Evolutionary conservation across 1,140 invertebrate genomes (phyloP).

Genomic region (Drosophila saltans): DNA sequence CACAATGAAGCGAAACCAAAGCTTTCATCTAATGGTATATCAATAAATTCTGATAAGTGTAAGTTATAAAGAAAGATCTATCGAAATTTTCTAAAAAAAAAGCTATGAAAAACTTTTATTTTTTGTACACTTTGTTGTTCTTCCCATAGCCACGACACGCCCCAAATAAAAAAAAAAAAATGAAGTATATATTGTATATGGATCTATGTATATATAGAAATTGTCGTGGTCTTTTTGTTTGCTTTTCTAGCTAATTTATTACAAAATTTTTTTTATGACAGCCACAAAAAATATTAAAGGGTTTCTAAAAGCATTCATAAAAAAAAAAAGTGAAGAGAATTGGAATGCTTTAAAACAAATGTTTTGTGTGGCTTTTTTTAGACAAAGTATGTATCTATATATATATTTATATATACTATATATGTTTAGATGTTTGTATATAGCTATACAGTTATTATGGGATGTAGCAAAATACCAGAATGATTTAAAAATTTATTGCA

Average conservation of each 20-base stretch:
- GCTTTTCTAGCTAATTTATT: conserved; percentile 63
- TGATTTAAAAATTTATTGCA: conserved; percentile 78
- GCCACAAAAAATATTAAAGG: conserved; percentile 76
- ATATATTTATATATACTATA: conserved; percentile 25
- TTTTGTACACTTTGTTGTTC: conserved; percentile 6
- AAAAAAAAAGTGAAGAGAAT: conserved; percentile 7
- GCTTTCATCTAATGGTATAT: too few species aligned
- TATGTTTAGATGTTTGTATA: conserved; percentile 4
- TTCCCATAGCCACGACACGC: conserved; percentile 20
- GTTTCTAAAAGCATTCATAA: conserved; percentile 67
- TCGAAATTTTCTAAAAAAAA: too few species aligned
- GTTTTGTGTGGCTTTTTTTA: conserved; percentile 36
- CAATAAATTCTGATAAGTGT: too few species aligned
- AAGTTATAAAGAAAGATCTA: too few species aligned
- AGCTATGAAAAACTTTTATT: too few species aligned
- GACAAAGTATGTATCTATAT: conserved; percentile 27
- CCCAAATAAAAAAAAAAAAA: conserved; percentile 15
- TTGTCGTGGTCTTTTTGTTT: conserved; percentile 14
- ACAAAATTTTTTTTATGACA: conserved; percentile 77
- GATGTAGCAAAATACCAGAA: conserved; percentile 52
- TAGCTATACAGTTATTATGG: conserved; percentile 10
- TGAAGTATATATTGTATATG: conserved; percentile 22
- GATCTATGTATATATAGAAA: conserved; percentile 11
- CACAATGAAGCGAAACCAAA: too few species aligned
- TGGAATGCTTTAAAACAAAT: conserved; percentile 61